A percentile compares a stretch with the other conserved stretches of the same genome.
These are phyloP conservation scores for Hoplostethus atlanticus DNA, from an alignment of 2,797 vertebrate species.

Conservation along the genomic window DNA sequence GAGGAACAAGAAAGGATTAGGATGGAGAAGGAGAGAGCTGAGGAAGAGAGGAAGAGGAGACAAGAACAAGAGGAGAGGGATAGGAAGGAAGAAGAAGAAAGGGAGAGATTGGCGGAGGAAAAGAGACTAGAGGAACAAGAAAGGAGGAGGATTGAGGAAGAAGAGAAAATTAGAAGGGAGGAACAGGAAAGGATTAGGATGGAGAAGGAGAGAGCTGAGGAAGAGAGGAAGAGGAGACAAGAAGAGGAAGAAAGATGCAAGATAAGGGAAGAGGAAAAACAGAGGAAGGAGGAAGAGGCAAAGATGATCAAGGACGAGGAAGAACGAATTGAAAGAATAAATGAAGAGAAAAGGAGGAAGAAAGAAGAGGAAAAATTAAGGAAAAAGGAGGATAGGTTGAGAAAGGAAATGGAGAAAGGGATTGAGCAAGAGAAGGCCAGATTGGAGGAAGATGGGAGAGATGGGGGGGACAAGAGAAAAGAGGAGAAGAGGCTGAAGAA, in stretches of 20 bases:
- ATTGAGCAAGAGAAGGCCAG: no score
- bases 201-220: neutral
- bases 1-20: neutral
- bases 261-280: conserved; percentile 23
- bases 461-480: no score
- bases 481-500: no score
- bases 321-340: conserved; percentile 17
- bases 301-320: neutral
- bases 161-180: neutral
- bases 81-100: conserved; percentile 20
- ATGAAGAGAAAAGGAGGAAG: conserved; percentile 1
- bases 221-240: conserved; percentile 35
- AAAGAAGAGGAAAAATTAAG: neutral
- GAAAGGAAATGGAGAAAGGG: neutral
- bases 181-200: conserved; percentile 2
- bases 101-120: neutral
- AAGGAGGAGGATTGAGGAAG: conserved; percentile 15
- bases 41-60: conserved; percentile 43
- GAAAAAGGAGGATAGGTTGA: conserved; percentile 12
- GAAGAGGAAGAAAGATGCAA: conserved; percentile 33
- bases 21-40: neutral
- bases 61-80: neutral
- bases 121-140: conserved; percentile 29
- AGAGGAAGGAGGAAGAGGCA: conserved; percentile 13
- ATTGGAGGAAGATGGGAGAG: no score